Base-by-base conservation (phyloP, 2,888 invertebrate species). In the Drosophila borborema region DNA sequence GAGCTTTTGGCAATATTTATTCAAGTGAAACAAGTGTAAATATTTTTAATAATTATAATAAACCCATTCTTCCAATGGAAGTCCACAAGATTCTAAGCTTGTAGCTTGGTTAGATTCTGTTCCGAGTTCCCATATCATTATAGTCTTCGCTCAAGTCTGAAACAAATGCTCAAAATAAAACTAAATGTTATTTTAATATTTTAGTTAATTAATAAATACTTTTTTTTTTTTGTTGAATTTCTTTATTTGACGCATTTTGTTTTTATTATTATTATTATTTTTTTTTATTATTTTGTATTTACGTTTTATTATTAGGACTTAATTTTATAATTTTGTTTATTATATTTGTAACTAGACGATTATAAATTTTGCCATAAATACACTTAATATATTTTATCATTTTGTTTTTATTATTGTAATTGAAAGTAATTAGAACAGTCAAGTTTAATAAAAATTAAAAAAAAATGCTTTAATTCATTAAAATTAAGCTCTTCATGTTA, bases 261-360 rank as follows among this genome's bases (percentile, higher is more conserved):
- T 64, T 61, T 36, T 12, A 40, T n/a, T 8, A 9, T 43, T 64
- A n/a, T 64, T 49, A 20, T n/a, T 14, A 16, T 16, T 23, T 6
- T 46, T 48, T 8, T 10, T 9, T n/a, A n/a, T n/a, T 40, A 5
- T 18, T 12, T 48, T 70, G 56, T 10, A 10, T 56, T 71, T 58
- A 41, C 23, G 38, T 43, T 59, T 54, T 10, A 41, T 70, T 61
- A 46, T 58, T 58, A 62, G 53, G 31, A 56, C 53, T 64, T 60
- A 55, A 14, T 10, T 16, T 51, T 59, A 72, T 46, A 66, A 43
- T 43, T 54, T 62, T 38, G 2, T 28, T 0, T 28, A 28, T 28
- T 46, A 20, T 63, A 65, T 69, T 59, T 70, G 64, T 83, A 73
- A 86, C 89, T 85, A 86, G 85, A 84, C 85, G 80, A 85, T 87